A percentile compares a stretch with the other conserved stretches of the same genome.
Evolutionary conservation across 2,113 vertebrate genomes (phyloP).

Genomic region (Paradoxurus hermaphroditus): DNA sequence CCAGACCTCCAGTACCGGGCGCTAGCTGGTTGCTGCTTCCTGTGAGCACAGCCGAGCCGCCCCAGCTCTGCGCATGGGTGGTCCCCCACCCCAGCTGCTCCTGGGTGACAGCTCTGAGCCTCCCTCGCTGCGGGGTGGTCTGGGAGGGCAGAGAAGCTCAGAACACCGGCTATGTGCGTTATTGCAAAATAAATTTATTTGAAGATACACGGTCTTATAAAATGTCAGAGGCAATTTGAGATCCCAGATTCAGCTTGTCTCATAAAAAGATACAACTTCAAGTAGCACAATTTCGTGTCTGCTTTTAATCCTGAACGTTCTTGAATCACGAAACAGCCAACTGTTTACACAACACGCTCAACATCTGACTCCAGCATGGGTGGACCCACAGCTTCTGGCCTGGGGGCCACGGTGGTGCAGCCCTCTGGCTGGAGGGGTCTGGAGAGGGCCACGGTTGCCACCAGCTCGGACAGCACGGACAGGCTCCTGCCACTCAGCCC

Average conservation of each 20-base stretch:
- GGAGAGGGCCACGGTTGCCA: neutral
- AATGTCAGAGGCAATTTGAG: conserved; percentile 79
- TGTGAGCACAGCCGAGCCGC: neutral
- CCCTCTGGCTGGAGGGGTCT: neutral
- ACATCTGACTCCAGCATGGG: neutral
- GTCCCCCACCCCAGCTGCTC: neutral
- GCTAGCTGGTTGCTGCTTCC: neutral
- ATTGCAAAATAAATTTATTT: conserved; percentile 83
- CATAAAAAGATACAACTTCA: conserved; percentile 74
- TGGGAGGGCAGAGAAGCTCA: conserved; percentile 60
- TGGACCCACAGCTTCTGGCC: neutral
- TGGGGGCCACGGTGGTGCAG: neutral
- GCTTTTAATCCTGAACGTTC: conserved; percentile 67
- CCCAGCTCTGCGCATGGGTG: neutral
- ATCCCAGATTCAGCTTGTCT: conserved; percentile 56
- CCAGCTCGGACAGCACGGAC: neutral
- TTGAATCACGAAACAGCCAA: conserved; percentile 53
- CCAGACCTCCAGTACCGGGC: neutral
- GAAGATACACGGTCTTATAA: conserved; percentile 79
- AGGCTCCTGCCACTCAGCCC: neutral
- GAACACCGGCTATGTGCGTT: conserved; percentile 70
- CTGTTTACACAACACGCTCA: conserved; percentile 42
- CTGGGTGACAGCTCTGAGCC: neutral
- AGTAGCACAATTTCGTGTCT: conserved; percentile 71
- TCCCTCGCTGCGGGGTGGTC: neutral